These are phyloP conservation scores for Archips xylosteana DNA, from an alignment of 2,888 invertebrate species.

Conservation along the genomic window DNA sequence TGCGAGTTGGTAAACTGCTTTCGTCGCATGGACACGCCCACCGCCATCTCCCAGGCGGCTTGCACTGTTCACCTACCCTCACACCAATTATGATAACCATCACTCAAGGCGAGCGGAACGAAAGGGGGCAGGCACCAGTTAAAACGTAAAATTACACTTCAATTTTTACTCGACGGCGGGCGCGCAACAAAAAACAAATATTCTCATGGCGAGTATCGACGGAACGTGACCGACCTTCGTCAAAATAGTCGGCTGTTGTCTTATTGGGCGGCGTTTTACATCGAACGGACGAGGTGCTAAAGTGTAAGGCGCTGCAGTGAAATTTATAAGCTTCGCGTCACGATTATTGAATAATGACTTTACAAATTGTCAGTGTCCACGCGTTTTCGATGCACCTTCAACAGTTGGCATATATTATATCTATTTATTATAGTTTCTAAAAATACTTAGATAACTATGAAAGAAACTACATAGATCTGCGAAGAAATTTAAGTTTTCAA, in stretches of 20 bases:
- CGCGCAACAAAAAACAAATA: slow-evolving; percentile 85
- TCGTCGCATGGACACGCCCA: slow-evolving; percentile 73
- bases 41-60: slow-evolving; percentile 68
- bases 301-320: slow-evolving; percentile 83
- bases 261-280: slow-evolving; percentile 80
- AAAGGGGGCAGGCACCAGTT: slow-evolving; percentile 84
- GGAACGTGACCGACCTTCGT: slow-evolving; percentile 85
- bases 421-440: neutral
- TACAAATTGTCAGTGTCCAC: slow-evolving; percentile 72
- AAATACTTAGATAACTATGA: too few species aligned
- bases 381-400: slow-evolving; percentile 37
- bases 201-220: slow-evolving; percentile 84
- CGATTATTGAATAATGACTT: slow-evolving; percentile 82
- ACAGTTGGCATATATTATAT: neutral
- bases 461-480: too few species aligned
- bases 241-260: slow-evolving; percentile 83
- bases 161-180: slow-evolving; percentile 81
- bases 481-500: too few species aligned
- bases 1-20: slow-evolving; percentile 47
- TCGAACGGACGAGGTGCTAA: slow-evolving; percentile 78
- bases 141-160: slow-evolving; percentile 85
- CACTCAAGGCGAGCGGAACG: slow-evolving; percentile 85
- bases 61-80: slow-evolving; percentile 78
- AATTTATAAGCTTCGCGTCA: slow-evolving; percentile 81
- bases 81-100: slow-evolving; percentile 85